Base-by-base conservation (phyloP, 1,140 invertebrate genomes). In the Platyura marginata region DNA sequence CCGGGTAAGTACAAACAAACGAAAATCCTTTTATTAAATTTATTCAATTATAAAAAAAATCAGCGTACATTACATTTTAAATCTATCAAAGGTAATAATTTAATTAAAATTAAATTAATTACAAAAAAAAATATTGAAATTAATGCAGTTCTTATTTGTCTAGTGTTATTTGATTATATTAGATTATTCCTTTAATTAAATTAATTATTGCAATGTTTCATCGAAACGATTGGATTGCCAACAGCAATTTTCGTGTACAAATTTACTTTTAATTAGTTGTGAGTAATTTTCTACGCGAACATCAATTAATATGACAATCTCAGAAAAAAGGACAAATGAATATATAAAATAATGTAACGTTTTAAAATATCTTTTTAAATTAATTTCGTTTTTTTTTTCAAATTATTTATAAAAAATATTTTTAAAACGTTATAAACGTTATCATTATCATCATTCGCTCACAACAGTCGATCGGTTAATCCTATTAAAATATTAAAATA, bases 1-100 rank as follows among this genome's bases (percentile, higher is more conserved):
- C 59, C 78, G 87, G 79, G 90, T 91, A 61, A 79, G 79, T 40
- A 3, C 36, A 5, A 37, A 4, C 13, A 11, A 34, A 34, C 11
- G 3, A 34, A 34, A 34, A n/a, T n/a, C n/a, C n/a, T n/a, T n/a
- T n/a, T n/a, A 32, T 32, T 32, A 32, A 9, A 32, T 32, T 32
- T 32, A 32, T 9, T n/a, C n/a, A n/a, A n/a, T n/a, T n/a, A n/a
- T n/a, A n/a, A n/a, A n/a, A n/a, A n/a, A n/a, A n/a, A n/a, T n/a
- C n/a, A n/a, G n/a, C n/a, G n/a, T n/a, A n/a, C n/a, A n/a, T n/a
- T n/a, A n/a, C n/a, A n/a, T n/a, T n/a, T n/a, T 29, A 29, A 29
- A 8, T 6, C 25, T 29, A 29, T 29, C 13, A 13, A 8, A 29
- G 25, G 25, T 29, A 29, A 29, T 29, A 29, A 29, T 29, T 29